phyloP scores from a whole-genome alignment of 2,797 vertebrate species.

The Pangasius djambal region DNA sequence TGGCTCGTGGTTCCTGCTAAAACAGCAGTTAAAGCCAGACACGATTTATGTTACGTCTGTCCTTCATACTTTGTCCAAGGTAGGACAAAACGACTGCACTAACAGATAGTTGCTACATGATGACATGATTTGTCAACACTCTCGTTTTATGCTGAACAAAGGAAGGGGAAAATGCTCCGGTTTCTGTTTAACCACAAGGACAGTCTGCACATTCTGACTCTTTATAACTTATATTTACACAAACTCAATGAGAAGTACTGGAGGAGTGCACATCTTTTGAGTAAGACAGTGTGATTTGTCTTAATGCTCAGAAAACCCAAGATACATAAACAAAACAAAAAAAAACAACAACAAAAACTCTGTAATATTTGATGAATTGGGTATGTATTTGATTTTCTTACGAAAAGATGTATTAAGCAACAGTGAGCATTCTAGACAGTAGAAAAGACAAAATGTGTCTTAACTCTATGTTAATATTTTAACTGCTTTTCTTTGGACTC shows the following conservation, averaged over 20 bases:
- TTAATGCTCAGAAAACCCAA: neutral
- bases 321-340: neutral
- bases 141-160: conserved; percentile 47
- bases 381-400: neutral
- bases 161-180: conserved; percentile 28
- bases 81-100: conserved; percentile 39
- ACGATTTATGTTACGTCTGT: conserved; percentile 43
- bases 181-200: conserved; percentile 40
- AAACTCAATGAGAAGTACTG: neutral
- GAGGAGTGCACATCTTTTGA: neutral
- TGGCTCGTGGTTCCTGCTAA: conserved; percentile 36
- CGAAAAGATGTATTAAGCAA: neutral
- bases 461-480: neutral
- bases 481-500: conserved; percentile 56
- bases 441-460: neutral
- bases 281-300: neutral
- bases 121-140: conserved; percentile 45
- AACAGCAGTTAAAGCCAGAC: conserved; percentile 41
- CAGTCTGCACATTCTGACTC: neutral
- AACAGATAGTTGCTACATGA: conserved; percentile 38
- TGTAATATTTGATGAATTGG: neutral
- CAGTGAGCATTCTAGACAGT: neutral
- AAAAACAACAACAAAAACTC: neutral
- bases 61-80: conserved; percentile 41
- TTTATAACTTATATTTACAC: neutral